Evolutionary conservation across 1,140 invertebrate species (phyloP).

Genomic region (Charaxes varanes): DNA sequence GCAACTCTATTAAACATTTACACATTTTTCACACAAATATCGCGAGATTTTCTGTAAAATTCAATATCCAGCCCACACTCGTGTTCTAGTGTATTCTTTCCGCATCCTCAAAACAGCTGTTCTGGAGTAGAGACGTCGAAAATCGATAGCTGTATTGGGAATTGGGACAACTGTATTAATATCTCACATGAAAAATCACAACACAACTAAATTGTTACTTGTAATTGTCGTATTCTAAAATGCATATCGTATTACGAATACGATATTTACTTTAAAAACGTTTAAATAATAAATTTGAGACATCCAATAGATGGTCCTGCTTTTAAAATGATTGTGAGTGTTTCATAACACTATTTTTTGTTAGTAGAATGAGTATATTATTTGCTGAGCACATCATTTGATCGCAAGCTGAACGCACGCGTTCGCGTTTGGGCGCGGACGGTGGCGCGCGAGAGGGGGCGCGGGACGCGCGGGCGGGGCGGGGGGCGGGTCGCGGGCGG

Average conservation of each 20-base stretch:
- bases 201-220: background rate
- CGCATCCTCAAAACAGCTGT: constrained; percentile 63
- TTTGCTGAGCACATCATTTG: constrained; percentile 29
- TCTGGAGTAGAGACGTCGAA: constrained; percentile 38
- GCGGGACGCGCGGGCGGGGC: constrained; percentile 44
- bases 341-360: constrained; percentile 18
- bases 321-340: background rate
- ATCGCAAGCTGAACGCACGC: constrained; percentile 32
- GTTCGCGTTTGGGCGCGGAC: constrained; percentile 48
- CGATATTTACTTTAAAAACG: background rate
- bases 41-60: background rate
- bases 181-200: constrained; percentile 28
- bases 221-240: constrained; percentile 5
- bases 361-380: constrained; percentile 19
- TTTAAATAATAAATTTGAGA: background rate
- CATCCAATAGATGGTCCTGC: background rate
- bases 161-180: constrained; percentile 37
- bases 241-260: no score
- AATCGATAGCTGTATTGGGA: constrained; percentile 56
- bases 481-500: constrained; percentile 51
- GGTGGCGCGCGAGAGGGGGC: constrained; percentile 25
- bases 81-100: constrained; percentile 20
- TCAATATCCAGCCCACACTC: background rate
- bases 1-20: no score
- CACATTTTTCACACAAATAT: background rate